Base-by-base conservation (phyloP, 2,888 invertebrate species). In the Eristalinus sepulchralis region DNA sequence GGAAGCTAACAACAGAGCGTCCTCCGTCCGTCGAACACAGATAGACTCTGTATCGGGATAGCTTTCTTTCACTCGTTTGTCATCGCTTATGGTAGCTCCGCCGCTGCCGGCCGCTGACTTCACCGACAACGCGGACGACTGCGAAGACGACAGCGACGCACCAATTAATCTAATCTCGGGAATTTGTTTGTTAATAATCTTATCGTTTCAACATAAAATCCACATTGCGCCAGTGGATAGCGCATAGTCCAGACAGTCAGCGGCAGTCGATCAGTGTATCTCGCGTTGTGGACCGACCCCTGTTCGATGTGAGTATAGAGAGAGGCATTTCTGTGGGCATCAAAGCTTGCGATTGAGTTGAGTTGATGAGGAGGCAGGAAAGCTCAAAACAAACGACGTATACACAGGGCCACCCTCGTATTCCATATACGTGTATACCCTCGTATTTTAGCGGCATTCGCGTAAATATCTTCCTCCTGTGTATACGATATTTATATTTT, bases 141-240 rank as follows among this genome's bases (percentile, higher is more conserved):
- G 6, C 53, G 53, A 53, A 39, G 64, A 57, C 79, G 60, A 73
- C 73, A 75, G 78, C 78, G 77, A 71, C 78, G 73, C 82, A 71
- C 83, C 66, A 86, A 86, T 86, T 86, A 83, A 86, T 86, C 86
- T 86, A 83, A 86, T 86, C 86, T 86, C 20, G 55, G 62, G 71
- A 79, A 81, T 71, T 78, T 71, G 67, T 64, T 72, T 81, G 72
- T 83, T 63, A 83, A 83, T 83, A 83, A 78, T 83, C 86, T 86
- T 71, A 86, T 86, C 83, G 79, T 36, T 55, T 34, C 64, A 71
- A 73, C 78, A 78, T 80, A 57, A 59, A 82, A 39, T 55, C 78
- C 64, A 86, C 82, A 86, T 86, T 82, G 86, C 82, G 78, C 75
- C 78, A 79, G 64, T 78, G 79, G 75, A 57, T 83, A 70, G 83